Evolutionary conservation across 2,797 vertebrate species (phyloP), one percentile per base, ranked within the genome.

Genomic region (Molossus molossus): DNA sequence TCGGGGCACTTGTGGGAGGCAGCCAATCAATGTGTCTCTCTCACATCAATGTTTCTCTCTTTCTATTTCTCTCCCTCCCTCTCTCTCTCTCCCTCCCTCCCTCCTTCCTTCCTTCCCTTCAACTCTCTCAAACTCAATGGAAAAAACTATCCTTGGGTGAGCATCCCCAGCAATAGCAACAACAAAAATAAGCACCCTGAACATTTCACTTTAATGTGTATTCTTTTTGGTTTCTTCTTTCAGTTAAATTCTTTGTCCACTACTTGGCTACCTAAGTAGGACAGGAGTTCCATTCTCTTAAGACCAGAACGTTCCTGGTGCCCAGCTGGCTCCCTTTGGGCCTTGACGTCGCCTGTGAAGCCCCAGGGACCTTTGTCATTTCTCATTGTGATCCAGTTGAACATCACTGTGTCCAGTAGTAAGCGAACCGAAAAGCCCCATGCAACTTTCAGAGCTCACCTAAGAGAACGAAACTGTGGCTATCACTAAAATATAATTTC

Each of bases 401-500:
- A 87, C 6, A 17, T 0, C 60, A 57, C 10, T 92, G 20, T 25
- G 40, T 83, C 87, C 53, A 13, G 17, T 9, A 60, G 67, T 25
- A 33, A 53, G 11, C 65, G 50, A 93, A 72, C 13, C 12, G 45
- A 86, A 87, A 87, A 90, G 80, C n/a, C 21, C 11, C 45, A 3
- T 33, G 27, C 45, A 58, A 77, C 27, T 86, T 81, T 87, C 80
- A n/a, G 11, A 91, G n/a, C 80, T 29, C 53, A 25, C n/a, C 27
- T 67, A 64, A 73, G 40, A 76, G 62, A 93, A 84, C 9, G n/a
- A 72, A 97, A 89, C 62, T 23, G 3, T 58, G 53, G 65, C 57
- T 90, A 73, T 29, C 90, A 33, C 11, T 45, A 60, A 88, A 91
- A 48, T 81, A 50, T 60, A 70, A 40, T 67, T 94, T 80, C 37